These are phyloP conservation scores for Pelochelys cantorii DNA, from an alignment of 2,797 vertebrate genomes.

Conservation along the genomic window DNA sequence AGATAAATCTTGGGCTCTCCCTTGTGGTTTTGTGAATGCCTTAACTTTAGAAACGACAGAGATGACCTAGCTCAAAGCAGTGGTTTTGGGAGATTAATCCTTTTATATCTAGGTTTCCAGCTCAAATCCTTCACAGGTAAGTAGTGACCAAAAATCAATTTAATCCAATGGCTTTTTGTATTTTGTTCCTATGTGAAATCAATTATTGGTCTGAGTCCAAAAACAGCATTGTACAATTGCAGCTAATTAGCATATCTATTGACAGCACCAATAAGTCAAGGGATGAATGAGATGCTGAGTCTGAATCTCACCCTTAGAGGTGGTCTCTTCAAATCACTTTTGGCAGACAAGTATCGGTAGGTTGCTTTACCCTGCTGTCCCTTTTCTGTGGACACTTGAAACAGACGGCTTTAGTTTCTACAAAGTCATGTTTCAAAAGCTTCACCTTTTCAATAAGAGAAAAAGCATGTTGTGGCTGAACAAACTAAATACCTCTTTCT, in stretches of 20 bases:
- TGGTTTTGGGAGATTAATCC: not conserved
- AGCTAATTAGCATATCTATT: not conserved
- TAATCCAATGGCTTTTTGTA: not conserved
- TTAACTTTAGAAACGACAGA: not conserved
- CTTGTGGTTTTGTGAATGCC: not conserved
- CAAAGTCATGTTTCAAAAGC: not conserved
- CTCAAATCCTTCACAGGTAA: not conserved
- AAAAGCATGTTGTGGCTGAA: not conserved
- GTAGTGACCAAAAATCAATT: not conserved
- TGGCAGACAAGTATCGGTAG: not conserved
- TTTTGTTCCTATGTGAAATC: not conserved
- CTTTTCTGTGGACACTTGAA: not conserved
- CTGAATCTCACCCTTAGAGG: not conserved
- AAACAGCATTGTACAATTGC: not conserved
- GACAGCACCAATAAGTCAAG: not conserved
- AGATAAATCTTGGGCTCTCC: not conserved
- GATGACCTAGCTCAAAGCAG: fast-evolving
- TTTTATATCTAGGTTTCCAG: not conserved
- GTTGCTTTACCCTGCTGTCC: not conserved
- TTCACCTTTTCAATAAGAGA: not conserved
- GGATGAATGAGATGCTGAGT: not conserved
- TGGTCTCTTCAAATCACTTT: not conserved
- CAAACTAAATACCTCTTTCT: not conserved
- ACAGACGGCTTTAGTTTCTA: not conserved
- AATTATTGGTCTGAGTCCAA: not conserved